Percentiles rank a stretch among this genome's conserved stretches.
phyloP scores from a whole-genome alignment of 2,888 invertebrate species.

The Habroteleia sp. region DNA sequence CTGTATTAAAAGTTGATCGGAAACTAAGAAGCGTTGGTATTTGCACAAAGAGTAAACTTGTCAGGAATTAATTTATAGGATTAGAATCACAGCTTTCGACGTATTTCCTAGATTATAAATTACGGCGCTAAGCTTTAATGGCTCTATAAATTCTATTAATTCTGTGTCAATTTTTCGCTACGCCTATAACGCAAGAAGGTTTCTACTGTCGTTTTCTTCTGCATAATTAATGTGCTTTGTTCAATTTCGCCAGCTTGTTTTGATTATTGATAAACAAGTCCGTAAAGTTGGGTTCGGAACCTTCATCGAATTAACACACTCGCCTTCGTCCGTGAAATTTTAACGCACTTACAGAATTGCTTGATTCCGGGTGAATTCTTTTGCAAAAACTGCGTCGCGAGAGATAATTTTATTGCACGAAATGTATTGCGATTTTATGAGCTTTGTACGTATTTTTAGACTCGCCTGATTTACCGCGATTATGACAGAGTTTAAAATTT shows the following conservation, averaged over 20 bases:
- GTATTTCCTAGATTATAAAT: conserved; percentile 51
- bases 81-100: conserved; percentile 32
- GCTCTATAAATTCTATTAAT: conserved; percentile 29
- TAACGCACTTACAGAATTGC: conserved; percentile 13
- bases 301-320: conserved; percentile 8
- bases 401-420: conserved; percentile 28
- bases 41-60: conserved; percentile 52
- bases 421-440: background rate
- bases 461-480: conserved; percentile 27
- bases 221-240: too few relatives aligned
- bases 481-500: conserved; percentile 44
- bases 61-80: conserved; percentile 47
- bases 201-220: too few relatives aligned
- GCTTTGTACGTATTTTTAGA: conserved; percentile 44
- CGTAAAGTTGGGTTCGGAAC: too few relatives aligned
- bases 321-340: background rate
- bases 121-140: conserved; percentile 19
- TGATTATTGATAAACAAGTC: too few relatives aligned
- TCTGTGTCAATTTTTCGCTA: conserved; percentile 31
- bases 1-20: conserved; percentile 28
- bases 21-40: conserved; percentile 31
- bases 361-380: background rate
- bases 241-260: too few relatives aligned
- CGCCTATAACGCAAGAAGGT: too few relatives aligned
- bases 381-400: conserved; percentile 15